Evolutionary conservation across 2,113 vertebrate species (phyloP), one percentile per base, ranked within the genome.

Genomic region (Orycteropus afer): DNA sequence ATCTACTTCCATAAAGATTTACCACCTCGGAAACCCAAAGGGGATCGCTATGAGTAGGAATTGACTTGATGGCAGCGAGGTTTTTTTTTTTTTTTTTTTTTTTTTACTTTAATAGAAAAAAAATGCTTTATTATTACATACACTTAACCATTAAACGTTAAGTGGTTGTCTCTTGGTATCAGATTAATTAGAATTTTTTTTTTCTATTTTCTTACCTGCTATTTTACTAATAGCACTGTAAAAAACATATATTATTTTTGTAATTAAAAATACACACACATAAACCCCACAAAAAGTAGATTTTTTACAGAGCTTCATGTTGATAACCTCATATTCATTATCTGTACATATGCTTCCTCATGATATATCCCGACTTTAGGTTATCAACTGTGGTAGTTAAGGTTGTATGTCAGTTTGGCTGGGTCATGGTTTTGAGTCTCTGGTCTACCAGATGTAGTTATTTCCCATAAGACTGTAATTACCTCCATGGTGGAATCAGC

Each of bases 221-320:
- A n/a, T n/a, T 86, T 92, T 84, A 12, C 40, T 76, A 84, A 57
- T 95, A 27, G 27, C 83, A 89, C 57, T 83, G 20, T 73, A 45
- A 80, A 61, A 57, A 61, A 61, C 18, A 45, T 37, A 53, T 65
- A 78, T 45, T 59, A 7, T 65, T 20, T 86, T 1, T 76, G 1
- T 51, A 65, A 85, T 81, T 92, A 76, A 90, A 95, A 93, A 22
- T n/a, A 11, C 8, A 76, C 7, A 89, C 12, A 12, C 51, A 51
- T 71, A 78, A 76, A 67, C 8, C n/a, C 9, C 47, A 57, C 3
- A 49, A 73, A 51, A 34, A 34, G 49, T n/a, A 78, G 37, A 34
- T 59, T 10, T 45, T 4, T 90, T 53, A 22, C 80, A 81, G 40
- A 49, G 3, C 10, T 74, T 86, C 9, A 37, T 20, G 14, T 2